These are phyloP conservation scores for Drosophila kepulauana DNA, from an alignment of 1,140 invertebrate genomes.

Conservation along the genomic window DNA sequence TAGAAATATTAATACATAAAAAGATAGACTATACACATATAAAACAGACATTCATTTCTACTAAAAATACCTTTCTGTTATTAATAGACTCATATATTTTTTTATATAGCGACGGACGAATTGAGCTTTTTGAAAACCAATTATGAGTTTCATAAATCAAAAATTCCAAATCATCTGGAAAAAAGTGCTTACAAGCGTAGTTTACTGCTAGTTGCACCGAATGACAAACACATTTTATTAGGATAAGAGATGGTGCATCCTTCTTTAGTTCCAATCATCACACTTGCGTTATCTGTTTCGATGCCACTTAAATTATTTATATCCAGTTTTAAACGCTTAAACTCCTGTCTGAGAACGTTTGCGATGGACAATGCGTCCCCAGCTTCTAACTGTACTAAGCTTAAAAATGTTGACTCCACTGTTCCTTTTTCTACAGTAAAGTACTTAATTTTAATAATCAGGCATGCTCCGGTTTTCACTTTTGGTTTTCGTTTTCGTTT, in stretches of 20 bases:
- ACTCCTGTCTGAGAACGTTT: background rate
- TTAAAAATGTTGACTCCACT: background rate
- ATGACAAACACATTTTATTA: slow-evolving; percentile 53
- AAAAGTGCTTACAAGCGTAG: slow-evolving; percentile 33
- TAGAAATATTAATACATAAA: no score
- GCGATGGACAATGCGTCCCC: background rate
- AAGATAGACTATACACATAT: no score
- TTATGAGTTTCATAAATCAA: slow-evolving; percentile 77
- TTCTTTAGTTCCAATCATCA: background rate
- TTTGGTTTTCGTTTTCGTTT: no score
- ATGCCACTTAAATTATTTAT: no score
- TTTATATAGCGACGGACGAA: slow-evolving; percentile 21
- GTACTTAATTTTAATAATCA: background rate
- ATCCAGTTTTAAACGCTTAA: no score
- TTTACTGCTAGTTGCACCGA: slow-evolving; percentile 77
- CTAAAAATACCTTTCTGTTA: no score
- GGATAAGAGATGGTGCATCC: slow-evolving; percentile 43
- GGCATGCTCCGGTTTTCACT: no score
- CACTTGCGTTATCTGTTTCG: background rate
- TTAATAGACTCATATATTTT: no score
- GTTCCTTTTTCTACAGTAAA: background rate
- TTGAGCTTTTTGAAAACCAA: slow-evolving; percentile 36
- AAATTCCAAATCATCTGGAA: slow-evolving; percentile 82
- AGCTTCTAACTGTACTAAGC: background rate
- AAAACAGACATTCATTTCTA: no score